Evolutionary conservation across 2,888 invertebrate species (phyloP), one percentile per base, ranked within the genome.

Genomic region (Strigamia crassipes): DNA sequence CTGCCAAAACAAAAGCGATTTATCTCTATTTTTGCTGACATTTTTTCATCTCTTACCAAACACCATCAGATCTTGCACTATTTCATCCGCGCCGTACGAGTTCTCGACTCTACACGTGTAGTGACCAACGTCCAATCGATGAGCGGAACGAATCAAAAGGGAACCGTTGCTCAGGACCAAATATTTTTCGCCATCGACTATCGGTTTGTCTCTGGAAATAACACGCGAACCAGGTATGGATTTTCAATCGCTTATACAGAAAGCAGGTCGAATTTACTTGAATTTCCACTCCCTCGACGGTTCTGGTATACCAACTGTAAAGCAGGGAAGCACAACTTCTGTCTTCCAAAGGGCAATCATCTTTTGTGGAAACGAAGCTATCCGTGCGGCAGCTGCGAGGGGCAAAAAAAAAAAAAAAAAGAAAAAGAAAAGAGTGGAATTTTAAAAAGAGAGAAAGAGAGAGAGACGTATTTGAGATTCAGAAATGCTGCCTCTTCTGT

Each of bases 101-200:
- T 83, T 83, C 27, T 83, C 82, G 1, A 83, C 82, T 73, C 73
- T 38, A 23, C 83, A 83, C 18, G 79, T 46, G 61, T 82, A 83
- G 31, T 83, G 79, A 18, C 82, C 83, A 1, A 21, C 82, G 79
- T 83, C 82, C 2, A 38, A 18, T n/a, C 83, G 46, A 42, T 83
- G 81, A n/a, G 83, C 82, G n/a, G 77, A 41, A 21, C 81, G 80
- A 56, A 83, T 83, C 0, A 83, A 31, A 10, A 83, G 78, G 5
- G 83, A 73, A 12, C 83, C 83, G 78, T 80, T 80, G 23, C 51
- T 23, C 15, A 80, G 80, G 31, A 80, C 23, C 31, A 27, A 15
- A 34, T 80, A 41, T 31, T 41, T 31, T 13, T 80, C 80, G 9
- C 27, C 27, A n/a, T 80, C 80, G 9, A 56, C 23, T 18, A 80